Percentiles rank a stretch among this genome's conserved stretches.
These are phyloP conservation scores for Andrena dorsata DNA, from an alignment of 2,888 invertebrate genomes.

Conservation along the genomic window DNA sequence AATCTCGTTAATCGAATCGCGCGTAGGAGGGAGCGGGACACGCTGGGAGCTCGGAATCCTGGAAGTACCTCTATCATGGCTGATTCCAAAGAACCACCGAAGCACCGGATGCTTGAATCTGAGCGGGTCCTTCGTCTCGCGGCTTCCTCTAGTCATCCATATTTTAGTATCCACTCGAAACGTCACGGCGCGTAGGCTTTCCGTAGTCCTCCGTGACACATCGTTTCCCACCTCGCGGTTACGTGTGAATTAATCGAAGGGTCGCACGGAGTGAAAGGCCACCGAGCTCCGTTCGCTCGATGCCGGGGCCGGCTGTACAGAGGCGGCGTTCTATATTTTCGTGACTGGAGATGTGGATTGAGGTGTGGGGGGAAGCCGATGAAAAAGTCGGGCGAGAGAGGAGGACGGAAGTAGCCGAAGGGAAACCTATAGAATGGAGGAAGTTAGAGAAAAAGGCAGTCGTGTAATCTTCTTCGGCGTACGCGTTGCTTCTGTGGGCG, in stretches of 20 bases:
- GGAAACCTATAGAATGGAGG: slow-evolving; percentile 43
- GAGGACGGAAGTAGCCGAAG: slow-evolving; percentile 30
- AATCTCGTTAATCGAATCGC: no score
- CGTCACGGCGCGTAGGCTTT: no score
- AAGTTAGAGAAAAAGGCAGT: slow-evolving; percentile 40
- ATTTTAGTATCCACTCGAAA: neutral
- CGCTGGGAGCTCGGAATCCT: no score
- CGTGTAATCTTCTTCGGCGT: slow-evolving; percentile 46
- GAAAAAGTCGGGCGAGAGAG: slow-evolving; percentile 40
- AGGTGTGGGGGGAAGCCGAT: slow-evolving; percentile 40
- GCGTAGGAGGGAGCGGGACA: no score
- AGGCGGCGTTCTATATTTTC: slow-evolving; percentile 38
- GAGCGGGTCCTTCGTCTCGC: no score
- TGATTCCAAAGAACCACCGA: no score
- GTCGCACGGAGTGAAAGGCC: neutral
- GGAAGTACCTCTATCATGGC: no score
- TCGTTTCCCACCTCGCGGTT: neutral
- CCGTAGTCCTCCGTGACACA: no score
- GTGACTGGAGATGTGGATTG: slow-evolving; percentile 33
- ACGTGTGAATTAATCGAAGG: slow-evolving; percentile 33
- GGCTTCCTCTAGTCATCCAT: neutral
- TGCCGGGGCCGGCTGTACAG: neutral
- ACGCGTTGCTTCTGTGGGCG: slow-evolving; percentile 2
- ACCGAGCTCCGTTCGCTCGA: slow-evolving; percentile 10
- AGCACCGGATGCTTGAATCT: no score